Percentiles rank a stretch among this genome's conserved stretches.
phyloP scores from a whole-genome alignment of 2,888 invertebrate species.

The Ophion slaviceki region DNA sequence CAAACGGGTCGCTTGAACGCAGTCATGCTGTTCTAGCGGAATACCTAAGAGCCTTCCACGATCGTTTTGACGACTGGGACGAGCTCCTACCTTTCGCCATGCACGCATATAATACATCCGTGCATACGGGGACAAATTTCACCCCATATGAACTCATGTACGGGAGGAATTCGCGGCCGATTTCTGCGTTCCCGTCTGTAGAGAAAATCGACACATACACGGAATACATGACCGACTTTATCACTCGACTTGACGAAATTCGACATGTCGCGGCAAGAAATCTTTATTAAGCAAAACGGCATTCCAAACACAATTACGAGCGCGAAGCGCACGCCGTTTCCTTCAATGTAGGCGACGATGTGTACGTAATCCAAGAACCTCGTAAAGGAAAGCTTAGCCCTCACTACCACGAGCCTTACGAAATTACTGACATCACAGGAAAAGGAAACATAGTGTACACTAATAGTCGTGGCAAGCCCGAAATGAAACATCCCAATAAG shows the following conservation, averaged over 20 bases:
- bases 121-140: constrained; percentile 29
- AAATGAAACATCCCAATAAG: constrained; percentile 19
- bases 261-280: neutral
- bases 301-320: neutral
- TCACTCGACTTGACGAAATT: neutral
- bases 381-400: constrained; percentile 2
- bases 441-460: neutral
- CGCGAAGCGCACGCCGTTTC: neutral
- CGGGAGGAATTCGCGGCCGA: neutral
- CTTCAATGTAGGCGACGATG: neutral
- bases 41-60: constrained; percentile 12
- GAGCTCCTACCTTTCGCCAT: constrained; percentile 29
- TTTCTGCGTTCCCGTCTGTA: neutral
- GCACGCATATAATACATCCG: constrained; percentile 24
- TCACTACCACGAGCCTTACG: constrained; percentile 5
- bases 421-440: constrained; percentile 5
- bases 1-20: neutral
- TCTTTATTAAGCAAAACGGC: neutral
- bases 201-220: constrained; percentile 12
- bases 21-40: constrained; percentile 12
- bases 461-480: neutral
- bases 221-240: neutral
- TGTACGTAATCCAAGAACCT: constrained; percentile 7
- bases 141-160: constrained; percentile 25
- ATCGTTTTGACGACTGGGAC: constrained; percentile 24